Percentiles rank a stretch among this genome's conserved stretches.
These are phyloP conservation scores for Drosophila lacicola DNA, from an alignment of 2,888 invertebrate genomes.

Conservation along the genomic window DNA sequence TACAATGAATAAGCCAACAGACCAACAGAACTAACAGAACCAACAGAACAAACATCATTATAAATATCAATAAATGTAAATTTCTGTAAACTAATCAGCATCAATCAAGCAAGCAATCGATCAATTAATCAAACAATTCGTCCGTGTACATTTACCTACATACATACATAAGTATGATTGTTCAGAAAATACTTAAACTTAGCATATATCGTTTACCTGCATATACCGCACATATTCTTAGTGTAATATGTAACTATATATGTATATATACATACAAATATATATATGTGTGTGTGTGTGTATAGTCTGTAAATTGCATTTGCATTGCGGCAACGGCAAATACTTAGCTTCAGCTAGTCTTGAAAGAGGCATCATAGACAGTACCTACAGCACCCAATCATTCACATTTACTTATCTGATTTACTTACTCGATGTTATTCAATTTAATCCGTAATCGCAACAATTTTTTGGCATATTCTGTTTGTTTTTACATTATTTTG, in stretches of 20 bases:
- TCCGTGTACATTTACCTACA: slow-evolving; percentile 36
- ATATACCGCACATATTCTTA: slow-evolving; percentile 27
- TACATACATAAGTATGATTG: slow-evolving; percentile 23
- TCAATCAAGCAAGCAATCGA: slow-evolving; percentile 2
- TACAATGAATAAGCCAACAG: slow-evolving; percentile 18
- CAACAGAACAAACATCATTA: slow-evolving; percentile 26
- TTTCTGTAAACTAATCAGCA: slow-evolving; percentile 7
- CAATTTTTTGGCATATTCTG: neutral
- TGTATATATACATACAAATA: slow-evolving; percentile 18
- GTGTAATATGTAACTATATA: slow-evolving; percentile 16
- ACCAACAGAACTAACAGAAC: slow-evolving; percentile 30
- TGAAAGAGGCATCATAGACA: slow-evolving; percentile 30
- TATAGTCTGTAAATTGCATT: slow-evolving; percentile 46
- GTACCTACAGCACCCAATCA: slow-evolving; percentile 40
- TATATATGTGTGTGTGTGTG: slow-evolving; percentile 38
- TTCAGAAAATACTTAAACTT: slow-evolving; percentile 21
- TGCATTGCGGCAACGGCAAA: slow-evolving; percentile 18
- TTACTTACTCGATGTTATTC: slow-evolving; percentile 11
- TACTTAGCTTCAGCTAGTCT: slow-evolving; percentile 25
- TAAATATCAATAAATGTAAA: slow-evolving; percentile 24
- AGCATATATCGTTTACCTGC: slow-evolving; percentile 1
- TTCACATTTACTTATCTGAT: slow-evolving; percentile 33
- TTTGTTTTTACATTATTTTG: slow-evolving; percentile 5
- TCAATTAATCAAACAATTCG: slow-evolving; percentile 14
- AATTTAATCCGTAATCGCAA: slow-evolving; percentile 18